Evolutionary conservation across 2,797 vertebrate genomes (phyloP).

Genomic region (Sphenodon punctatus): DNA sequence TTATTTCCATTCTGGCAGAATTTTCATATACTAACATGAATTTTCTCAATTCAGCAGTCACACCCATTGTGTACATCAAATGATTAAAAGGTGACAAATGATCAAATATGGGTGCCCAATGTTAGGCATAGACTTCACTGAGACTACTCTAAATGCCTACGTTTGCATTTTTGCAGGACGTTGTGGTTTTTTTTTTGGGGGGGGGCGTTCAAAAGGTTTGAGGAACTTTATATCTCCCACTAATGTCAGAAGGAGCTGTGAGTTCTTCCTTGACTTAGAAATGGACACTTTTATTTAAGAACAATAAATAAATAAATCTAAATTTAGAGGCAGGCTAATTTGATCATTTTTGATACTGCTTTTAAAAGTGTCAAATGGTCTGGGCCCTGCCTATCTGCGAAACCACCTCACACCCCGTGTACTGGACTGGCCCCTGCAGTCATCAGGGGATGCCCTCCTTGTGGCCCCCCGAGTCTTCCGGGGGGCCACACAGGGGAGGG

Average conservation of each 20-base stretch:
- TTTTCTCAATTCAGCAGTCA: neutral
- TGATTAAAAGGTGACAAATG: neutral
- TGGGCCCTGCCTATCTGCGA: too few relatives aligned
- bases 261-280: neutral
- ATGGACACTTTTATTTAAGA: neutral
- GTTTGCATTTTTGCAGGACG: neutral
- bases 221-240: neutral
- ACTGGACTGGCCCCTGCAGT: too few relatives aligned
- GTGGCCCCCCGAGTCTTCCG: too few relatives aligned
- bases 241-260: neutral
- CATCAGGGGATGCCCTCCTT: too few relatives aligned
- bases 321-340: too few relatives aligned
- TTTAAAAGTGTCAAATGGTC: too few relatives aligned
- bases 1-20: neutral
- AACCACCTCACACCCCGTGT: too few relatives aligned
- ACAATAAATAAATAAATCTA: too few relatives aligned
- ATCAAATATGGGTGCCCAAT: neutral
- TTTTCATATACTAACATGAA: neutral
- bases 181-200: too few relatives aligned
- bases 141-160: neutral
- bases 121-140: too few relatives aligned
- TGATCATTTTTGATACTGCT: too few relatives aligned
- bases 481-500: too few relatives aligned
- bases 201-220: neutral
- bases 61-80: neutral